A percentile compares a stretch with the other conserved stretches of the same genome.
Evolutionary conservation across 2,888 invertebrate species (phyloP).

Genomic region (Charanyca ferruginea): DNA sequence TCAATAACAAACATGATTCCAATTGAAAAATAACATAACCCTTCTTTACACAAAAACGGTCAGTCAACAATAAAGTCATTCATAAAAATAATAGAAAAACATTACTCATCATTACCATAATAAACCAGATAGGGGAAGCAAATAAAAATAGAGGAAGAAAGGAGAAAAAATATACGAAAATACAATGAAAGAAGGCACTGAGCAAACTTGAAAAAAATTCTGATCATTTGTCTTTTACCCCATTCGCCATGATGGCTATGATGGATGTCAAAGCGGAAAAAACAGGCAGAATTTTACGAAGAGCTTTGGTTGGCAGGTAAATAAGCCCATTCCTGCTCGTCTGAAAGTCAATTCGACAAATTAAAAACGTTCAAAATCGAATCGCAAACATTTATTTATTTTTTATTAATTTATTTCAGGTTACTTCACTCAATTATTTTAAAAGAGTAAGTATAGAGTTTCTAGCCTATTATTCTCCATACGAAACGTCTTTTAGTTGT

Average conservation of each 20-base stretch:
- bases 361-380: too few species aligned
- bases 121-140: constrained; percentile 42
- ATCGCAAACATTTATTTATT: too few species aligned
- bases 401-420: too few species aligned
- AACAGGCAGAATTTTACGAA: constrained; percentile 62
- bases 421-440: too few species aligned
- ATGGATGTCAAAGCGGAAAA: constrained; percentile 71
- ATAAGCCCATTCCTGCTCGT: constrained; percentile 44
- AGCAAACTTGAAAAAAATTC: constrained; percentile 65
- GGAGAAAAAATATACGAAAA: constrained; percentile 25
- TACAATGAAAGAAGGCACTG: constrained; percentile 6
- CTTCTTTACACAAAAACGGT: constrained; percentile 16
- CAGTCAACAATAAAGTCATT: constrained; percentile 35
- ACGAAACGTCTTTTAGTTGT: too few species aligned
- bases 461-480: too few species aligned
- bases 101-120: constrained; percentile 57
- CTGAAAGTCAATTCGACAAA: too few species aligned
- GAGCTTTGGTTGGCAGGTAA: constrained; percentile 61
- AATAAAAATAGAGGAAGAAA: constrained; percentile 39
- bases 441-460: too few species aligned
- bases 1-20: not conserved
- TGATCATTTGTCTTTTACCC: constrained; percentile 72
- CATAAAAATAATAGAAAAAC: constrained; percentile 46
- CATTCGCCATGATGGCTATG: constrained; percentile 54
- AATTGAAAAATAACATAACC: constrained; percentile 6